Evolutionary conservation across 2,113 vertebrate genomes (phyloP), one percentile per base, ranked within the genome.

Genomic region (Amblyopsis rosae): DNA sequence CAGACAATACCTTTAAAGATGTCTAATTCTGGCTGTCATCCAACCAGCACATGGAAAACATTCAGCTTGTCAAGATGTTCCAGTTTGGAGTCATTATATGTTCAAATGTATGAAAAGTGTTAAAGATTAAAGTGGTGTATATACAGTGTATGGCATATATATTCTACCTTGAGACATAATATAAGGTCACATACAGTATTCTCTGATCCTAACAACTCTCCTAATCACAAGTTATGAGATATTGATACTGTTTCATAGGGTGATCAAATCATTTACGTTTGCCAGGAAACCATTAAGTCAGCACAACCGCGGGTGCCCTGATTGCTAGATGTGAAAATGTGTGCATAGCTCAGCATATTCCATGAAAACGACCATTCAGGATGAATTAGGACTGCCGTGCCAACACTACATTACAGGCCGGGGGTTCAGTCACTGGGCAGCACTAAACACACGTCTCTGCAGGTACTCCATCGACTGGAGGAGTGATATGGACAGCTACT

Each of bases 381-480:
- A 82, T 85, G 85, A 89, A 73, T 87, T 83, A 88, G 86, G 83
- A 84, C 81, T 73, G 56, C 72, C n/a, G 47, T 1, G 62, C 62
- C 79, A 67, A 77, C 72, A 62, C 77, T 76, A 75, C 75, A 80
- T 83, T 79, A 80, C 79, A 70, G 54, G 19, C 26, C 26, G 15
- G 10, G 12, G 64, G 67, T 73, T 69, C 77, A 78, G 74, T 78
- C 59, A 48, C 48, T 48, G 46, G 61, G 50, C 51, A 3, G 65
- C 45, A 56, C 77, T 88, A 82, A 86, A 82, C 72, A 55, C 68
- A 80, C 58, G 46, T 78, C 65, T 77, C 61, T 69, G 5, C 87
- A 99, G 98, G 90, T 99, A 99, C 82, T 96, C 96, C 88, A 95
- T 97, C 46, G 97, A 99, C 86, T 95, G 94, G 95, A 96, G 95